These are phyloP conservation scores for Pelecanus crispus DNA, from an alignment of 2,113 vertebrate genomes.

Conservation along the genomic window DNA sequence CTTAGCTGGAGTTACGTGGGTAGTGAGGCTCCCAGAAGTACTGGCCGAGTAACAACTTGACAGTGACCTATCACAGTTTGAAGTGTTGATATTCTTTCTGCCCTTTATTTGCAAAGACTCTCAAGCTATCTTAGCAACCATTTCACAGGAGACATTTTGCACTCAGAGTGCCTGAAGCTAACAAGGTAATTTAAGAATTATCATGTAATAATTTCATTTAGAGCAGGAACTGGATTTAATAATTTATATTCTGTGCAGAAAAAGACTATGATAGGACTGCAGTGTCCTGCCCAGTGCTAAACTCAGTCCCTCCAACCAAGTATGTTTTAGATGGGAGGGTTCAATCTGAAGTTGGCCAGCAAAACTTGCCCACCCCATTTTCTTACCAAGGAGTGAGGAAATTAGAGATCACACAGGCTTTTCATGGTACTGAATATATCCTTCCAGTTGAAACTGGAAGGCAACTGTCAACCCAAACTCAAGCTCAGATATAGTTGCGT, in stretches of 20 bases:
- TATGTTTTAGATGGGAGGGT: not conserved
- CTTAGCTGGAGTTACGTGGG: not conserved
- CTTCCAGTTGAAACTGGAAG: not conserved
- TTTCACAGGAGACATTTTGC: not conserved
- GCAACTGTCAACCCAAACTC: not conserved
- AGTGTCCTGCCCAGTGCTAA: not conserved
- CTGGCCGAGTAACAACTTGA: not conserved
- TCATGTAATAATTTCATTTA: not conserved
- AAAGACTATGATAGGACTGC: not conserved
- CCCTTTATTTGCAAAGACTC: not conserved
- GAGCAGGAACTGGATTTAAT: not conserved
- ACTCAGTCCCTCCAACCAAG: not conserved
- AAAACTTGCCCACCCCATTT: not conserved
- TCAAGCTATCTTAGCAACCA: not conserved
- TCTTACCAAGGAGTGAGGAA: not conserved
- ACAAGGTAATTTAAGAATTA: not conserved
- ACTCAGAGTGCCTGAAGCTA: not conserved
- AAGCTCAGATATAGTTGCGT: not conserved
- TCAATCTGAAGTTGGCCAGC: not conserved
- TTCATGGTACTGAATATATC: not conserved
- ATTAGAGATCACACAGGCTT: not conserved
- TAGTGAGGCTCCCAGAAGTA: not conserved
- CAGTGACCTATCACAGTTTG: too few species aligned
- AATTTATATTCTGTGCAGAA: not conserved
- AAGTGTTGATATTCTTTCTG: not conserved